These are phyloP conservation scores for Agrypnia vestita DNA, from an alignment of 1,140 invertebrate genomes.

Conservation along the genomic window DNA sequence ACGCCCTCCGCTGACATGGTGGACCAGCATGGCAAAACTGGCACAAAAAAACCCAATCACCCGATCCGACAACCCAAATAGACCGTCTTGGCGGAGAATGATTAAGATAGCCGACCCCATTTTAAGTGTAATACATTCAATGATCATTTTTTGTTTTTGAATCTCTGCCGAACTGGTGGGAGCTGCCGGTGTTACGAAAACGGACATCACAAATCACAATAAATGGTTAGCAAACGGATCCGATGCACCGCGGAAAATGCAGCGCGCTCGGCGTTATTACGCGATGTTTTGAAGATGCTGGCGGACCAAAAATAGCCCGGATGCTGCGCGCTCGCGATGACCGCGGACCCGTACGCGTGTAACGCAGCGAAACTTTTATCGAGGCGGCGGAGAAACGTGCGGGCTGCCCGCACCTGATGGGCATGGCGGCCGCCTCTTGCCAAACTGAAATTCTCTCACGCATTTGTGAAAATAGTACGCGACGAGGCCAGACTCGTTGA, in stretches of 20 bases:
- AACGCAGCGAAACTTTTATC: background rate
- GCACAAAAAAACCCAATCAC: no score
- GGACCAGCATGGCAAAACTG: no score
- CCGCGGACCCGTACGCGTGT: background rate
- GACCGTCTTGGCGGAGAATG: no score
- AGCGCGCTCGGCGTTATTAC: constrained; percentile 8
- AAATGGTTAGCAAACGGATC: background rate
- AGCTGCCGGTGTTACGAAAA: no score
- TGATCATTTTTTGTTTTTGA: no score
- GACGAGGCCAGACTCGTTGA: background rate
- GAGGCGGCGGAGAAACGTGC: background rate
- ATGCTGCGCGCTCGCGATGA: background rate
- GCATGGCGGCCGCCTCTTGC: background rate
- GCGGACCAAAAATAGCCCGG: constrained; percentile 9
- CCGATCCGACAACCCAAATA: no score
- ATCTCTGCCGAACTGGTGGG: no score
- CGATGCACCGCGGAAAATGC: background rate
- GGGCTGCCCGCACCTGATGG: constrained; percentile 1
- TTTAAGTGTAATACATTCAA: no score
- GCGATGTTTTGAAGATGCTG: constrained; percentile 27
- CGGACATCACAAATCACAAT: background rate
- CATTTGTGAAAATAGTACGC: constrained; percentile 3
- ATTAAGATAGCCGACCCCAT: no score
- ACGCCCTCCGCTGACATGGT: no score
- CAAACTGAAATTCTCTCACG: constrained; percentile 19